These are phyloP conservation scores for Argopecten irradians DNA, from an alignment of 1,140 invertebrate genomes.

Conservation along the genomic window DNA sequence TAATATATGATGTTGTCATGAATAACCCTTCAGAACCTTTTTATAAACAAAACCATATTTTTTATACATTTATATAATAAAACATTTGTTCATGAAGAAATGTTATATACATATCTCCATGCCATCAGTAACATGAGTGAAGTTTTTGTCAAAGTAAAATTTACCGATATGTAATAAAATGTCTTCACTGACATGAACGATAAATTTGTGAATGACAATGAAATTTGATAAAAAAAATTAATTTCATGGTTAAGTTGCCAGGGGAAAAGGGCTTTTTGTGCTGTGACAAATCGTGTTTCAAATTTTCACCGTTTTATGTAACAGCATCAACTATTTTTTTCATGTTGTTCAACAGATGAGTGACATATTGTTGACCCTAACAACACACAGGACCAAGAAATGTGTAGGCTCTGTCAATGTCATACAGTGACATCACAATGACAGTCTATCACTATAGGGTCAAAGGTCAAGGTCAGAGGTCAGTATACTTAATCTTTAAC, in stretches of 20 bases:
- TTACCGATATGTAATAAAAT: neutral
- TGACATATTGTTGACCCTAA: neutral
- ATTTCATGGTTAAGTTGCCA: neutral
- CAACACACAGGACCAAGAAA: neutral
- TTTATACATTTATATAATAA: neutral
- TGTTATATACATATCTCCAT: neutral
- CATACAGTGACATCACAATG: neutral
- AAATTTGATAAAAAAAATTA: constrained; percentile 12
- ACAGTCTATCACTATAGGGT: constrained; percentile 7
- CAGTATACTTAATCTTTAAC: neutral
- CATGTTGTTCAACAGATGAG: neutral
- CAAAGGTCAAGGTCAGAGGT: too few relatives aligned
- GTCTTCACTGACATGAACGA: neutral
- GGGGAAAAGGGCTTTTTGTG: neutral
- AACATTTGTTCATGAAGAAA: neutral
- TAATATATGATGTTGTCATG: too few relatives aligned
- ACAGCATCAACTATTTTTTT: neutral
- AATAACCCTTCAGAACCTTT: too few relatives aligned
- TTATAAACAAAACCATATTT: neutral
- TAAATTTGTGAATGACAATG: neutral
- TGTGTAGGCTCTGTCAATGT: neutral
- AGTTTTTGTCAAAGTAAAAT: neutral
- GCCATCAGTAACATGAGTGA: neutral
- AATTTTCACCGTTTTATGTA: neutral
- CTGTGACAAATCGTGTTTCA: neutral